phyloP scores from a whole-genome alignment of 2,888 invertebrate genomes.

The Heteromurus nitidus region DNA sequence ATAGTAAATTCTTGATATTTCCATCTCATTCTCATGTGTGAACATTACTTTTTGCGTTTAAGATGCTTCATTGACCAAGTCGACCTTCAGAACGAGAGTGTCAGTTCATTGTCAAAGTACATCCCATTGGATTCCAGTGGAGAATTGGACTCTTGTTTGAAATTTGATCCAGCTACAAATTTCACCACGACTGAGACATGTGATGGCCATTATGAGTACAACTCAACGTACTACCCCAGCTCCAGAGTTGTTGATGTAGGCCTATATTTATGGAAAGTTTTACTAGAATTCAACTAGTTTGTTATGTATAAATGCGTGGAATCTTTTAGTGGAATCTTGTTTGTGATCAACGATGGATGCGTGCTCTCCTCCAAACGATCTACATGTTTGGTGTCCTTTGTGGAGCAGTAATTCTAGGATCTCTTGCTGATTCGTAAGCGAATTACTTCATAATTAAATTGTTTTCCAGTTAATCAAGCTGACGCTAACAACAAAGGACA shows the following conservation, averaged over 20 bases:
- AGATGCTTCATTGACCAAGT: slow-evolving; percentile 52
- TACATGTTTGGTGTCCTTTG: slow-evolving; percentile 38
- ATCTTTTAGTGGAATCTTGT: slow-evolving; percentile 46
- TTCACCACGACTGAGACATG: slow-evolving; percentile 76
- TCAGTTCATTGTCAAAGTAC: slow-evolving; percentile 5
- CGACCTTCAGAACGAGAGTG: slow-evolving; percentile 3
- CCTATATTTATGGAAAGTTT: slow-evolving; percentile 78
- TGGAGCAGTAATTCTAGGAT: slow-evolving; percentile 86
- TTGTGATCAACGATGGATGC: slow-evolving; percentile 46
- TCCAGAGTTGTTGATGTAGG: slow-evolving; percentile 51
- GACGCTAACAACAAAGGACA: background rate
- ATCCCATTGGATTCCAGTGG: slow-evolving; percentile 28
- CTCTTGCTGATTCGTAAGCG: slow-evolving; percentile 84
- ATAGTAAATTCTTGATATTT: too few species aligned
- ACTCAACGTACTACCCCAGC: slow-evolving; percentile 7
- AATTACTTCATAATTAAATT: background rate
- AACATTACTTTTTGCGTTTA: slow-evolving; percentile 79
- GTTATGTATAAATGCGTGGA: background rate
- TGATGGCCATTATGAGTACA: slow-evolving; percentile 35
- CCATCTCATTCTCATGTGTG: background rate
- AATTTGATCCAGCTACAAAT: slow-evolving; percentile 76
- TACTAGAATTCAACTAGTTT: background rate
- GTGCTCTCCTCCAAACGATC: slow-evolving; percentile 52
- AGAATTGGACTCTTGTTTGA: slow-evolving; percentile 24
- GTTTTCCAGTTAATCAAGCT: background rate